Base-by-base conservation (phyloP, 35 echinoderm and acorn worm species). In the Strongylocentrotus purpuratus region DNA sequence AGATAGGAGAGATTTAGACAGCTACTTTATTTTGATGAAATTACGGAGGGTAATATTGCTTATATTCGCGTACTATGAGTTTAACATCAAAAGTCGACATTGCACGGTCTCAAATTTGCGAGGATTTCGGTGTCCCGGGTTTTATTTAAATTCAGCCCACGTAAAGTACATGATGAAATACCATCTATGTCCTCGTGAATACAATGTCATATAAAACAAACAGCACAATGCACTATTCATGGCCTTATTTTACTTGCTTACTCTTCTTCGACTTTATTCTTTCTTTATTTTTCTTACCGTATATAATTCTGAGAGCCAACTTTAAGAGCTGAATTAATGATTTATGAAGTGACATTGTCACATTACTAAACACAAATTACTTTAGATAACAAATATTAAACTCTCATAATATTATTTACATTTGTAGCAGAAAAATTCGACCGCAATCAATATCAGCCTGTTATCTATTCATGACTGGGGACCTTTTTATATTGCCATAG, bases 1-100 rank as follows among this genome's bases (percentile, higher is more conserved):
- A 89, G 87, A 89, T 45, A 46, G 87, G 87, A 45, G 87, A 31
- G 87, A 89, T 89, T 89, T 89, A 89, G 87, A 78, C 87, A 17
- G 87, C 87, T 89, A 89, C 87, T 89, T 31, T 46, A 46, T 33
- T 46, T 20, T 89, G 87, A 89, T 89, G 87, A 89, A 89, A 89
- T 89, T 89, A 89, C 87, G 87, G 32, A n/a, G 28, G 87, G 87
- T 89, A 89, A 89, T 89, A 89, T 89, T 89, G 87, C 33, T 89
- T 46, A 33, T 89, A 89, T 89, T 89, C 25, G 87, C 45, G 87
- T 89, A 89, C 87, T 89, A 89, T 89, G 87, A 89, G 87, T 89
- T 89, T 89, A 89, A 89, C 45, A 46, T 89, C 87, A 89, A 89
- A 89, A 89, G 87, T 89, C 45, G 87, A 89, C 87, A 89, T 89